Evolutionary conservation across 1,140 invertebrate genomes (phyloP), one percentile per base, ranked within the genome.

Genomic region (Drosophila rufa): DNA sequence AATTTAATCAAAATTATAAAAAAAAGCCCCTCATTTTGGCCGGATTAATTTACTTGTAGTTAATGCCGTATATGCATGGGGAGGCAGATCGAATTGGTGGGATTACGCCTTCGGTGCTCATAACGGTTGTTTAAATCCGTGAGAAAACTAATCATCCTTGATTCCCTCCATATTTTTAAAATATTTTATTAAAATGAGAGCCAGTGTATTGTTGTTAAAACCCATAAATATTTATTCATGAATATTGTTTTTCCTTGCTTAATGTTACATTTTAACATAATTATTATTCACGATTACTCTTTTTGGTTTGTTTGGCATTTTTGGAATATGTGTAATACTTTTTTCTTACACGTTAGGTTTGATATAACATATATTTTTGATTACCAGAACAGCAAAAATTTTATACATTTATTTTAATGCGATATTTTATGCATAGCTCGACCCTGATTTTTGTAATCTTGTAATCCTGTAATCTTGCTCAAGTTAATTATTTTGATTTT

Each of bases 191-290:
- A 33, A 33, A 33, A 33, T 33, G 33, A 33, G 33, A 33, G 33
- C 8, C 33, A 11, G 9, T 11, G 33, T 36, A 11, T 70, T 80
- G 61, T 80, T 91, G 61, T 80, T 91, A 91, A 91, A 91, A 83
- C 87, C 82, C 82, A 91, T 91, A 91, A 83, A 87, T 91, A 83
- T 83, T 83, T 91, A 82, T 83, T 91, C 57, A 77, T 67, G 67
- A 70, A 70, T 70, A 70, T 46, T 65, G 53, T 59, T 80, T 66
- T 74, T 55, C 59, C 43, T 59, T 25, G 62, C 78, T 79, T 80
- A 60, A 36, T 62, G 30, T 75, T 75, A 65, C 38, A 62, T 70
- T 75, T 61, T 58, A 81, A 80, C 77, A 70, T 78, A 75, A 48
- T 48, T 48, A 57, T 57, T 65, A 66, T 77, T 47, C 48, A 45